Evolutionary conservation across 2,888 invertebrate genomes (phyloP), one percentile per base, ranked within the genome.

Genomic region (Sceliomorpha sp.): DNA sequence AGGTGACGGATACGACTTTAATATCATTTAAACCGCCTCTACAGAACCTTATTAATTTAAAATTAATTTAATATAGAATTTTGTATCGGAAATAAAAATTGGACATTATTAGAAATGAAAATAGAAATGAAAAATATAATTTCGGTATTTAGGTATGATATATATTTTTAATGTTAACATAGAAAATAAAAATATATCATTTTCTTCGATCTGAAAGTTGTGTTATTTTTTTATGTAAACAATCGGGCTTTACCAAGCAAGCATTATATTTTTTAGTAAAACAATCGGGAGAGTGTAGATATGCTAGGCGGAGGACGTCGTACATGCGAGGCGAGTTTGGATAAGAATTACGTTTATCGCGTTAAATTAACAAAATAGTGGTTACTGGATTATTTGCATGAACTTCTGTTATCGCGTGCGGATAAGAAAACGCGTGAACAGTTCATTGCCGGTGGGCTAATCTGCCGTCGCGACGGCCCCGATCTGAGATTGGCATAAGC

Each of bases 401-500:
- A 66, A 67, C 70, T 62, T 66, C 51, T 39, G 56, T 50, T 69
- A 66, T 72, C 72, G 69, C 72, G 69, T 69, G 66, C 55, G 69
- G 69, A 66, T 72, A 69, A 72, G 66, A 62, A 62, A 53, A 66
- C 66, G 72, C 69, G 68, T 60, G 68, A 64, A 60, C 66, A 58
- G 69, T 59, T 50, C 45, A 51, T 62, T 53, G 60, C 39, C 32
- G 39, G 24, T 48, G 24, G 60, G 8, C 44, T 50, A 60, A 58
- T 53, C 45, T 51, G 24, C 44, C 48, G 26, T 14, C 59, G 45
- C 45, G 47, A 32, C 59, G 53, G 42, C 63, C 51, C 47, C 55
- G 70, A 73, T 73, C 59, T 50, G 37, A 68, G 73, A 73, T 68
- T 68, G 64, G 62, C 70, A 39, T 70, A 63, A 70, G 67, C 67